Conservation (phyloP, 1,140 invertebrate species). For the Drosophila malerkotliana region DNA sequence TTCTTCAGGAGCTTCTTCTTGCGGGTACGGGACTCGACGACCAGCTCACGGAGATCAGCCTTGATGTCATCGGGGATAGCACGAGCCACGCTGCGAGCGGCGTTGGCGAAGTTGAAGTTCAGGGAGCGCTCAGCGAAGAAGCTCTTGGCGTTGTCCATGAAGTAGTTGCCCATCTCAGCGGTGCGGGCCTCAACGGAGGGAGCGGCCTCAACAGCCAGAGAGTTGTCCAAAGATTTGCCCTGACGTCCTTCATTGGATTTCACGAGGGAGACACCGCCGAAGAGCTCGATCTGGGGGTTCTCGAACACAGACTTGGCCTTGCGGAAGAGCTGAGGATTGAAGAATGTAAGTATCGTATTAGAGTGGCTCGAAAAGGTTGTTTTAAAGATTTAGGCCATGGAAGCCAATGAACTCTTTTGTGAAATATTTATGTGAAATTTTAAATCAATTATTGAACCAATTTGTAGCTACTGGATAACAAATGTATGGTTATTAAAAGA, state of each 20-base stretch:
- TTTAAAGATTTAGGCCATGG: background rate
- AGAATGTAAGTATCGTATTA: constrained; percentile 16
- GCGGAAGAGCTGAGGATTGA: constrained; percentile 84
- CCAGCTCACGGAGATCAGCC: constrained; percentile 85
- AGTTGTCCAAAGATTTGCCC: constrained; percentile 82
- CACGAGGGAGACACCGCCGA: constrained; percentile 86
- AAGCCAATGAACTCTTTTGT: background rate
- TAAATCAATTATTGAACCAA: background rate
- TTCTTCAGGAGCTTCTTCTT: constrained; percentile 87
- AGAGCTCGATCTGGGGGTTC: constrained; percentile 86
- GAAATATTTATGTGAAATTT: background rate
- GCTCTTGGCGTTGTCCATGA: constrained; percentile 85
- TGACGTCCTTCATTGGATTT: constrained; percentile 84
- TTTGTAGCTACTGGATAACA: background rate
- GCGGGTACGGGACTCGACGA: constrained; percentile 87
- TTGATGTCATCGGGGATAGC: constrained; percentile 85
- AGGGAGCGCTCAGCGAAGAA: constrained; percentile 87
- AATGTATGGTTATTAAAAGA: too few species aligned
- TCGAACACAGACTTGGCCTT: constrained; percentile 87
- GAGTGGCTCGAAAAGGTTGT: constrained; percentile 1
- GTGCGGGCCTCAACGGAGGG: constrained; percentile 85
- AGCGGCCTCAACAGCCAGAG: constrained; percentile 84
- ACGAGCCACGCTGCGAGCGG: constrained; percentile 85
- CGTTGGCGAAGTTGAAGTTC: constrained; percentile 85
- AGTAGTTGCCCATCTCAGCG: constrained; percentile 86